Conservation (phyloP, 1,140 invertebrate genomes). For the Pomacea maculata region DNA sequence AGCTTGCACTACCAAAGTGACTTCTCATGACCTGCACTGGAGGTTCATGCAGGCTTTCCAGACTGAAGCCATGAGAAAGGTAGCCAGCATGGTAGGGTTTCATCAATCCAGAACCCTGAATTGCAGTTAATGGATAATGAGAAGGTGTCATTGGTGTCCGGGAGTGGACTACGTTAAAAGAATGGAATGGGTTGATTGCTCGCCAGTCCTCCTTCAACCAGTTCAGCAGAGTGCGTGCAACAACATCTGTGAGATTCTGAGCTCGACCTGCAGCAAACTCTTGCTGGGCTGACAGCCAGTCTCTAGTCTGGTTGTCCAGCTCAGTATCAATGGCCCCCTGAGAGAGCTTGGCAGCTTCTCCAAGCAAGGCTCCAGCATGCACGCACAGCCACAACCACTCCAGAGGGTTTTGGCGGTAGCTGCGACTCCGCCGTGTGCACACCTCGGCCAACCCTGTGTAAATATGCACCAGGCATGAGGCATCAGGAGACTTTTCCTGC, state of each 20-base stretch:
- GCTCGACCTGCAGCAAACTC: constrained; percentile 42
- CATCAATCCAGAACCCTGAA: constrained; percentile 25
- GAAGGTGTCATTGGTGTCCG: constrained; percentile 40
- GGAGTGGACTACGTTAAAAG: constrained; percentile 46
- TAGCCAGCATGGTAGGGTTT: constrained; percentile 41
- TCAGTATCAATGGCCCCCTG: constrained; percentile 43
- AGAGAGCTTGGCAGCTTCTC: constrained; percentile 53
- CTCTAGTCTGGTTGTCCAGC: constrained; percentile 48
- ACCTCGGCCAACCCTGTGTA: constrained; percentile 55
- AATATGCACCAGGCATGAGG: constrained; percentile 42
- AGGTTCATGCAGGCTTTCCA: constrained; percentile 41
- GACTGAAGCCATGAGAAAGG: constrained; percentile 45
- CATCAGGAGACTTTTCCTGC: constrained; percentile 51
- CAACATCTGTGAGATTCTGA: constrained; percentile 51
- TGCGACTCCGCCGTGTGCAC: constrained; percentile 51
- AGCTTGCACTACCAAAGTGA: constrained; percentile 40
- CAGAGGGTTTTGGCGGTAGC: constrained; percentile 55
- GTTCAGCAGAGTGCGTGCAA: constrained; percentile 54
- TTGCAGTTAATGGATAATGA: constrained; percentile 40
- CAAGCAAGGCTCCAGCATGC: constrained; percentile 53
- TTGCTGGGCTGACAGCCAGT: constrained; percentile 51
- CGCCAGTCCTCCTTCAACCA: constrained; percentile 56
- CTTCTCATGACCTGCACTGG: constrained; percentile 17
- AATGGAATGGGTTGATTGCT: constrained; percentile 51
- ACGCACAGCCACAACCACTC: constrained; percentile 61